Evolutionary conservation across 2,797 vertebrate genomes (phyloP), one percentile per base, ranked within the genome.

Genomic region (Strix occidentalis): DNA sequence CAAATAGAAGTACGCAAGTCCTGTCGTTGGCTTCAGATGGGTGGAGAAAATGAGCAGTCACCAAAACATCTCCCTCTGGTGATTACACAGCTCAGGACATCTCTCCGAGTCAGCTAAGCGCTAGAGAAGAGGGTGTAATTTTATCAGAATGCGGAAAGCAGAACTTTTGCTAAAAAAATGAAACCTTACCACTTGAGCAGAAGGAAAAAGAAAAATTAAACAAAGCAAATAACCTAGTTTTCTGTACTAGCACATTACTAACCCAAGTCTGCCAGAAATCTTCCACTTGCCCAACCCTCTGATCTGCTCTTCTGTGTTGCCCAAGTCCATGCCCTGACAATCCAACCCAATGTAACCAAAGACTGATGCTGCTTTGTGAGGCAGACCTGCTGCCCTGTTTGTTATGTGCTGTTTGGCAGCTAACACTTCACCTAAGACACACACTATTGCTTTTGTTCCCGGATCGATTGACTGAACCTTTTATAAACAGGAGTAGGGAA

Each of bases 381-480:
- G 43, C 83, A 94, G 89, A 93, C 75, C 89, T 76, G 66, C 80
- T 89, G 92, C 82, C 92, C 94, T 91, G 69, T 84, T 89, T 90
- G 86, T 60, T 80, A 39, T 46, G 74, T 70, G 64, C 84, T 93
- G 64, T 85, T 95, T 93, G 96, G 87, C 88, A 87, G 91, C 86
- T 93, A 93, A 37, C 85, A 94, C 85, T 82, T 93, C 80, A 87
- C 92, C 89, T 93, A 87, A 94, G 92, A 96, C 92, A 91, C 84
- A 86, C 80, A 35, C 90, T 94, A 90, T 82, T 92, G 95, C 93
- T 96, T 96, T 87, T 82, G 91, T 76, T 96, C 91, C 93, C 9
- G 4, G 87, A 96, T 95, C 89, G 77, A 95, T 93, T 93, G 95
- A 96, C 89, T 94, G 91, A 96, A 96, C 86, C 95, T 95, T 96